Percentiles rank a stretch among this genome's conserved stretches.
Conservation (phyloP, 1,140 invertebrate species). For the Tigriopus japonicus region DNA sequence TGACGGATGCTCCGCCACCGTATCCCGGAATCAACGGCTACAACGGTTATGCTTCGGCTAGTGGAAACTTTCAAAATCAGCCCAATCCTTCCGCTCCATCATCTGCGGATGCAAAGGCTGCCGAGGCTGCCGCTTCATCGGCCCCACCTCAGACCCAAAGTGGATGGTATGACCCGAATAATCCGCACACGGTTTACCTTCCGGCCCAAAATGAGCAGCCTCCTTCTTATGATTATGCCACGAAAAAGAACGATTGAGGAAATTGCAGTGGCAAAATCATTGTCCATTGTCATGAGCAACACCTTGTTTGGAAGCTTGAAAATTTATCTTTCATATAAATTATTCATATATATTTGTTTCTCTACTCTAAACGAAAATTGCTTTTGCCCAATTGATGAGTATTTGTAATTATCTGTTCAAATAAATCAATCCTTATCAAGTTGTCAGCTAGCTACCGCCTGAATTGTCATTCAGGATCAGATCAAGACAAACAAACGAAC, state of each 20-base stretch:
- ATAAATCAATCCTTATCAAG: no score
- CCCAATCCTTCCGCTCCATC: slow-evolving; percentile 18
- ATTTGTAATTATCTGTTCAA: no score
- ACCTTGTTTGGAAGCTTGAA: not conserved
- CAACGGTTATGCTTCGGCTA: slow-evolving; percentile 26
- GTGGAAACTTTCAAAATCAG: slow-evolving; percentile 14
- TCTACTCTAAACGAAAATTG: no score
- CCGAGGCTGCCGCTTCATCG: slow-evolving; percentile 15
- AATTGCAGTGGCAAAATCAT: no score
- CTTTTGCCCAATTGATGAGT: no score
- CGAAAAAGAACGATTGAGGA: slow-evolving; percentile 20
- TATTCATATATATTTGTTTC: no score
- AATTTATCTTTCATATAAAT: no score
- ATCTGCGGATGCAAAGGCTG: slow-evolving; percentile 12
- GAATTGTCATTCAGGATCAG: no score
- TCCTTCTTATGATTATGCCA: slow-evolving; percentile 45
- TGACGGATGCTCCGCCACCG: slow-evolving; percentile 78
- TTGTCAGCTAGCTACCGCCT: no score
- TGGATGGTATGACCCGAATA: slow-evolving; percentile 66
- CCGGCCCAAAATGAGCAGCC: slow-evolving; percentile 52
- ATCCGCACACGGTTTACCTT: slow-evolving; percentile 60
- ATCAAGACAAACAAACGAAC: no score
- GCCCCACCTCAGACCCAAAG: slow-evolving; percentile 33
- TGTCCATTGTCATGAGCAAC: no score
- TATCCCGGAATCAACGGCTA: slow-evolving; percentile 62